phyloP scores from a whole-genome alignment of 2,797 vertebrate species.

The Scyliorhinus canicula region DNA sequence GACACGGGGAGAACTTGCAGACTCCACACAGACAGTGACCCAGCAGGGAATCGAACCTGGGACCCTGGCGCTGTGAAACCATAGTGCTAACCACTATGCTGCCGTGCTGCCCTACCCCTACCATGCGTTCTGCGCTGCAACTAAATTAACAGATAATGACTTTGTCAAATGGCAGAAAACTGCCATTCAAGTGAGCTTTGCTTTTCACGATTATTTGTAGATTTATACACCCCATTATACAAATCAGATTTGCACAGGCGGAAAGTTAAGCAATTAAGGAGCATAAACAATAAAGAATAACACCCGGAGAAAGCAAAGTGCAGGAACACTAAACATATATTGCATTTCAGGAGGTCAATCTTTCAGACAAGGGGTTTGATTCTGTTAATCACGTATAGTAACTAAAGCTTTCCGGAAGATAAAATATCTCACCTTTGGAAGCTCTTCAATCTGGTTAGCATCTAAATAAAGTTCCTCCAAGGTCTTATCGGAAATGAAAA shows the following conservation, averaged over 20 bases:
- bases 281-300: background rate
- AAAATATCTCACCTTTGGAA: conserved; percentile 83
- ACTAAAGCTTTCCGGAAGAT: background rate
- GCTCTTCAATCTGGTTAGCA: conserved; percentile 98
- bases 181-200: background rate
- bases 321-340: background rate
- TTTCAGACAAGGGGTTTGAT: background rate
- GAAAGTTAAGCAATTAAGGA: background rate
- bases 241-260: background rate
- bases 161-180: background rate
- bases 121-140: too few relatives aligned
- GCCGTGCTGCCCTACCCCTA: too few relatives aligned
- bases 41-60: too few relatives aligned
- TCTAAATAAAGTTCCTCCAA: conserved; percentile 97
- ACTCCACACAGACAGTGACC: too few relatives aligned
- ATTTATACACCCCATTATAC: background rate
- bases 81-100: too few relatives aligned
- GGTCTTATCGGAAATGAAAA: conserved; percentile 95
- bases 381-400: background rate
- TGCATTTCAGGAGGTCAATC: background rate
- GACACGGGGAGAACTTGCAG: too few relatives aligned
- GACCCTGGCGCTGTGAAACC: too few relatives aligned
- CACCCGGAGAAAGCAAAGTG: background rate
- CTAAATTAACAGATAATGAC: background rate
- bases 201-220: background rate